phyloP scores from a whole-genome alignment of 2,888 invertebrate genomes.

The Dryobota labecula region DNA sequence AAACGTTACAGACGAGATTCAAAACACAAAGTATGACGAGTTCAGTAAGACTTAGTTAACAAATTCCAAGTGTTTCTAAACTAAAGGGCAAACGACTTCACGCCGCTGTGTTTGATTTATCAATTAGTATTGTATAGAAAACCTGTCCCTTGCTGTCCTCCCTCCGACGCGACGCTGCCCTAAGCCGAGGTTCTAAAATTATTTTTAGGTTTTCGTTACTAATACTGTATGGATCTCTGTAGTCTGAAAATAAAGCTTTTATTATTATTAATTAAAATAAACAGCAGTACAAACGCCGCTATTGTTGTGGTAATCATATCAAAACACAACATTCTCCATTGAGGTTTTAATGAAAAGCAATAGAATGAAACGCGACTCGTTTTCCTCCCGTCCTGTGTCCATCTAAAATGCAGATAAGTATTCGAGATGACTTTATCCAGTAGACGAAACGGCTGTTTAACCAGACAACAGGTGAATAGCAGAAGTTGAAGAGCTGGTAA shows the following conservation, averaged over 20 bases:
- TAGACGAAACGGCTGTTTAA: conserved; percentile 15
- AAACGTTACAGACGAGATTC: neutral
- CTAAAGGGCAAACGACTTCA: neutral
- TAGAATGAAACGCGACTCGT: conserved; percentile 11
- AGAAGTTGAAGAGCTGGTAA: conserved; percentile 16
- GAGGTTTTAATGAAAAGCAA: conserved; percentile 11
- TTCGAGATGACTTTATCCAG: conserved; percentile 42
- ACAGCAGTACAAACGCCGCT: neutral
- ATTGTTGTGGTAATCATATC: conserved; percentile 4
- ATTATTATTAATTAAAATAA: conserved; percentile 12
- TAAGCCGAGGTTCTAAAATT: too few species aligned
- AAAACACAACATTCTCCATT: conserved; percentile 15
- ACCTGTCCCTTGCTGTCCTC: too few species aligned
- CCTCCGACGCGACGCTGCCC: too few species aligned
- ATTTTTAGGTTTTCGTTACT: too few species aligned
- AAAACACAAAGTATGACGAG: conserved; percentile 42
- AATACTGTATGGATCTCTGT: too few species aligned
- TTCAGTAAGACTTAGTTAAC: conserved; percentile 43
- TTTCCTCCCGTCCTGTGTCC: conserved; percentile 3
- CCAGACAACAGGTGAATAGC: neutral
- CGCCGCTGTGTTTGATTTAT: conserved; percentile 2
- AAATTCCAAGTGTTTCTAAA: conserved; percentile 31
- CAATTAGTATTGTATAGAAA: neutral
- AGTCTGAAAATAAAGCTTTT: too few species aligned
- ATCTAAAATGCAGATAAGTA: conserved; percentile 29